Base-by-base conservation (phyloP, 2,888 invertebrate genomes). In the Pimpla rufipes region DNA sequence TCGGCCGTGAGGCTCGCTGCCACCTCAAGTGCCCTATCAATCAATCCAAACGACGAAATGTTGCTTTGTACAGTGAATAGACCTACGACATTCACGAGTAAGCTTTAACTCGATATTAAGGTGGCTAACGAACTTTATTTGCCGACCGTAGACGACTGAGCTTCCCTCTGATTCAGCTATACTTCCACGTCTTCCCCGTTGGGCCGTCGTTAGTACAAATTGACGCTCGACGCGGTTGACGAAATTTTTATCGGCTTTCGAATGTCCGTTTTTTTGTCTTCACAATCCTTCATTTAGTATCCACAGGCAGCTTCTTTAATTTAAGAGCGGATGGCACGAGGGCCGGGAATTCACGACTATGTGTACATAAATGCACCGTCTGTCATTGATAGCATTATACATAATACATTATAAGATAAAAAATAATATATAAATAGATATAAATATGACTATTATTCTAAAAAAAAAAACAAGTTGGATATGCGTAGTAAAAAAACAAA, bases 351-450 rank as follows among this genome's bases (percentile, higher is more conserved):
- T 90, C 90, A 90, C 91, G 88, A 90, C 89, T 89, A 90, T 84
- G 88, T 93, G 93, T 93, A 93, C 87, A 93, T 93, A 93, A 90
- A 90, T 90, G 91, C 91, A 92, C 91, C 90, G 90, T 91, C 88
- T 91, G 90, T 91, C 91, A 91, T 90, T 88, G 90, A 89, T 87
- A 89, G 88, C 88, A 89, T 90, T 90, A 90, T 84, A 88, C 81
- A 86, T 71, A 88, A 88, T 86, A 88, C 85, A 85, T 88, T 88
- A 88, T 86, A 87, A 75, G 62, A 78, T 68, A 77, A 66, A 64
- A 78, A 86, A 88, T 86, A 86, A 86, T 86, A 87, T 88, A 88
- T 86, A 86, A 66, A 88, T 88, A 88, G 80, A 86, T 85, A 85
- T 85, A 86, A 86, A 83, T 87, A 87, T 88, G 87, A 88, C 86